These are phyloP conservation scores for Zophobas morio DNA, from an alignment of 1,140 invertebrate genomes.

Conservation along the genomic window DNA sequence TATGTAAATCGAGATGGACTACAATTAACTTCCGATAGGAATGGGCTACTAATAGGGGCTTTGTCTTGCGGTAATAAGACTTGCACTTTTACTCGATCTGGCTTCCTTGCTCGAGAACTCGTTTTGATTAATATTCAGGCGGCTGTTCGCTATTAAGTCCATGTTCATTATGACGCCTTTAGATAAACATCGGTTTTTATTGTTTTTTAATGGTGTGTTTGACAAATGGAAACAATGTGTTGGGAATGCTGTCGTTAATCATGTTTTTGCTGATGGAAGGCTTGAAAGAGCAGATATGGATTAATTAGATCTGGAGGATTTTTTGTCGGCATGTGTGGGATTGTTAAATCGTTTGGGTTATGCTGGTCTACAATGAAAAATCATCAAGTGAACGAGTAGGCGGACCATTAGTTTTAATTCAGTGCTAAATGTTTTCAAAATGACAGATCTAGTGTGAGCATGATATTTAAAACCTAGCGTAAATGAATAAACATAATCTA, in stretches of 20 bases:
- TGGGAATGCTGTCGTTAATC: conserved; percentile 4
- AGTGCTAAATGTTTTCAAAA: too few species aligned
- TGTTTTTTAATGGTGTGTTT: conserved; percentile 13
- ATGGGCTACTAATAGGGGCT: neutral
- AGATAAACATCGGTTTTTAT: conserved; percentile 10
- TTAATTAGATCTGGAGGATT: too few species aligned
- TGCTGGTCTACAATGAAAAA: too few species aligned
- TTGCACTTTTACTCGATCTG: conserved; percentile 19
- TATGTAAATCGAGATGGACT: conserved; percentile 20
- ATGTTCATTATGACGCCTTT: conserved; percentile 1
- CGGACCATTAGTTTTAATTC: too few species aligned
- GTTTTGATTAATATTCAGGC: conserved; percentile 18
- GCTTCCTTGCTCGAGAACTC: neutral
- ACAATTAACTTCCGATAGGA: conserved; percentile 22
- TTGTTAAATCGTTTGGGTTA: too few species aligned
- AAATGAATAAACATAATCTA: too few species aligned
- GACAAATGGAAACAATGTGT: conserved; percentile 16
- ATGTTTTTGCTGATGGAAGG: conserved; percentile 4
- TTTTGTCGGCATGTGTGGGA: too few species aligned
- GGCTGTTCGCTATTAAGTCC: neutral
- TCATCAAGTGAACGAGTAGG: too few species aligned
- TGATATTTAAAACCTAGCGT: too few species aligned
- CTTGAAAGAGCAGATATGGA: neutral
- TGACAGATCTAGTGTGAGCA: too few species aligned
- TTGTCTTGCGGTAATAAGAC: conserved; percentile 8